A percentile compares a stretch with the other conserved stretches of the same genome.
phyloP scores from a whole-genome alignment of 1,140 invertebrate species.

The Trachymyrmex septentrionalis region DNA sequence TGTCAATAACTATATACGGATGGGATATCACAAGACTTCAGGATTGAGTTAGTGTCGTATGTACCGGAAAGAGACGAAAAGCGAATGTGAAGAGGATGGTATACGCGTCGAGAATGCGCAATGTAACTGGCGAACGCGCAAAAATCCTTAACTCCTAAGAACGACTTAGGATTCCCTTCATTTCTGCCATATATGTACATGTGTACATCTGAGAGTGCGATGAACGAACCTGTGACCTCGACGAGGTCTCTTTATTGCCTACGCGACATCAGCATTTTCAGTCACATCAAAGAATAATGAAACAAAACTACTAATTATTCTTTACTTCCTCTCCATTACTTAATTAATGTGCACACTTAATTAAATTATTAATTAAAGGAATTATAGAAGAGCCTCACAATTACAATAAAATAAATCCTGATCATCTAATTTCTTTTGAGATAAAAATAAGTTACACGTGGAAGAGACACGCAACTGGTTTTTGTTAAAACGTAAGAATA shows the following conservation, averaged over 20 bases:
- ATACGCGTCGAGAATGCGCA: slow-evolving; percentile 63
- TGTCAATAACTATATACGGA: slow-evolving; percentile 72
- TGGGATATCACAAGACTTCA: slow-evolving; percentile 1
- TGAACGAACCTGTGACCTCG: slow-evolving; percentile 35
- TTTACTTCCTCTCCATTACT: background rate
- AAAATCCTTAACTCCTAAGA: slow-evolving; percentile 71
- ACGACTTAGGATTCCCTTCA: slow-evolving; percentile 59
- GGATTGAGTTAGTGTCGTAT: slow-evolving; percentile 30
- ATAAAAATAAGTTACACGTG: background rate
- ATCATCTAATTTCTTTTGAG: background rate
- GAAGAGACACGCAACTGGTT: background rate
- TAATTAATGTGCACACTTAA: background rate
- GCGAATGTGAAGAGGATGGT: slow-evolving; percentile 29
- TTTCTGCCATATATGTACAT: slow-evolving; percentile 64
- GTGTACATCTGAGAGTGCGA: slow-evolving; percentile 9
- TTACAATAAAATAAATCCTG: background rate
- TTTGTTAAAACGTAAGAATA: background rate
- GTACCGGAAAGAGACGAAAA: slow-evolving; percentile 48
- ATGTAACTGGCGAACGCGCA: slow-evolving; percentile 54
- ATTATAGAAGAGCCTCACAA: background rate
- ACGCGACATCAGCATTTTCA: background rate
- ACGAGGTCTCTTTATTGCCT: background rate
- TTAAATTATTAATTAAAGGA: background rate
- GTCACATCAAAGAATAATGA: background rate
- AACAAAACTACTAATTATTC: background rate